Base-by-base conservation (phyloP, 1,140 invertebrate genomes). In the Macrosteles quadrilineatus region DNA sequence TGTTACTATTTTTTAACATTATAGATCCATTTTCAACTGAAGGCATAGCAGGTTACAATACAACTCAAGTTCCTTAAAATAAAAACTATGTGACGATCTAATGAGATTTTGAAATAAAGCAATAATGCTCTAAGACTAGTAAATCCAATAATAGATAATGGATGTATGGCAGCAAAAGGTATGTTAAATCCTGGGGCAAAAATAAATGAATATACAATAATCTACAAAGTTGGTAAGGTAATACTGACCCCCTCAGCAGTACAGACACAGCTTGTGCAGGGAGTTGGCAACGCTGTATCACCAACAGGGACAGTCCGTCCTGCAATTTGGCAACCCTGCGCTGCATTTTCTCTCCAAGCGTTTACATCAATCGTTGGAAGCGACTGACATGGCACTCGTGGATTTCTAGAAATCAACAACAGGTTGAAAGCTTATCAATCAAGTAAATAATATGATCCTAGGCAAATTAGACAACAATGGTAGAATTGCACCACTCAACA, bases 191-290 rank as follows among this genome's bases (percentile, higher is more conserved):
- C 36, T 43, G 9, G 17, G 36, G 36, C 9, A 9, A 11, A 9
- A 43, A 11, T 11, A 43, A 43, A 43, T 43, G 36, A 11, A 43
- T 43, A 43, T 43, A 43, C 9, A 43, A 43, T 11, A 43, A 43
- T 36, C 32, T 36, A 36, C 14, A 6, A 6, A 36, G 32, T 36
- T 36, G 32, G 32, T 36, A 36, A 36, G 32, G 32, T 36, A 36
- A 36, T 14, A 36, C 86, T 89, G 84, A 94, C 92, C 74, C 93
- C 93, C 81, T 94, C 91, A 19, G 81, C 80, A 11, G 91, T 91
- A 77, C 93, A 95, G 17, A 95, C 88, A 76, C 93, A 95, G 63
- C 92, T 94, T 0, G 92, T 94, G 76, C 93, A 95, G 1, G 93
- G 93, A 2, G 91, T 89, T 0, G 92, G 91, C 77, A 94, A 90